Base-by-base conservation (phyloP, 2,888 invertebrate species). In the Odontocolon sp. region DNA sequence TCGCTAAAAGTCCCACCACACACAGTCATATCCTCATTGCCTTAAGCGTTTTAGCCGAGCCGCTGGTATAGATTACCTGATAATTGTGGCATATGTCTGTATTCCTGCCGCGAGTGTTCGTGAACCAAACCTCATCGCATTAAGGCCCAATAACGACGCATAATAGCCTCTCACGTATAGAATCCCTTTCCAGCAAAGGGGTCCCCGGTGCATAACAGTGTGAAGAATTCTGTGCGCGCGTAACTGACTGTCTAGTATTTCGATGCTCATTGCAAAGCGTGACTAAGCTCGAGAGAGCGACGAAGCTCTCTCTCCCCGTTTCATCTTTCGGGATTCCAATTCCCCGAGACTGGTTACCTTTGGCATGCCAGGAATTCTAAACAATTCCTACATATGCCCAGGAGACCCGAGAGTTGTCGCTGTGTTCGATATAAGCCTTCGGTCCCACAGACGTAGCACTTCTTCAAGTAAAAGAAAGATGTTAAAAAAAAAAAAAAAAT, bases 61-160 rank as follows among this genome's bases (percentile, higher is more conserved):
- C 68, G 71, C 28, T 56, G 40, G 42, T 52, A 50, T 52, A 18
- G 79, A 86, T 86, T 87, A 88, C 84, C 84, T 81, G 86, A 87
- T 88, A 87, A 88, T 88, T 86, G 87, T 83, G 82, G 84, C 86
- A 85, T 87, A 85, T 84, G n/a, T n/a, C n/a, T n/a, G n/a, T 83
- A 80, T 82, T 77, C 81, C 81, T 52, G 42, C 14, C n/a, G n/a
- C 14, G 56, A 68, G 31, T 54, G 42, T 59, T 36, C 36, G 6
- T 42, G 23, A 31, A 16, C 40, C 14, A 18, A 23, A 14, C 23
- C 18, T 18, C 14, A 23, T 81, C 79, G 80, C 85, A 88, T 87
- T 88, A 87, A 86, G 83, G 81, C 80, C 82, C 86, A 86, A 87
- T 88, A 88, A 87, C 86, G 85, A 85, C 83, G 81, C 82, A 82